Evolutionary conservation across 2,888 invertebrate species (phyloP).

Genomic region (Ypsolopha scabrella): DNA sequence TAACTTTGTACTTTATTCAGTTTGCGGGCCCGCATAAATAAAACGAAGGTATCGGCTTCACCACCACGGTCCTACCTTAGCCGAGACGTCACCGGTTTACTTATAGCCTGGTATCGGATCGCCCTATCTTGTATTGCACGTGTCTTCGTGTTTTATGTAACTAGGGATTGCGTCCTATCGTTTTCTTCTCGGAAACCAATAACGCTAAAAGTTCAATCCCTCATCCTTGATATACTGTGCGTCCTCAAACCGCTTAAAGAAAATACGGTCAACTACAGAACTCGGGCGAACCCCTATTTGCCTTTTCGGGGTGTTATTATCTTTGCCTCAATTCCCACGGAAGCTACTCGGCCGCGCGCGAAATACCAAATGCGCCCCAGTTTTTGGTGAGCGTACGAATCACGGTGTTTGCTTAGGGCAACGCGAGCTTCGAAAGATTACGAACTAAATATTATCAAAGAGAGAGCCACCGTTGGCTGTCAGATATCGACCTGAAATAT

Average conservation of each 20-base stretch:
- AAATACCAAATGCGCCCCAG: slow-evolving; percentile 68
- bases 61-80: slow-evolving; percentile 21
- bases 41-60: slow-evolving; percentile 28
- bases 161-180: slow-evolving; percentile 44
- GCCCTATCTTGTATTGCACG: slow-evolving; percentile 27
- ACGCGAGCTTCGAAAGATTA: slow-evolving; percentile 45
- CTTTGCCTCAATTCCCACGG: slow-evolving; percentile 58
- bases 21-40: slow-evolving; percentile 62
- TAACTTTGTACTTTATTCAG: slow-evolving; percentile 51
- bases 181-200: slow-evolving; percentile 43
- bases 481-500: slow-evolving; percentile 28
- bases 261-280: slow-evolving; percentile 56
- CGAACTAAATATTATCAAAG: slow-evolving; percentile 53
- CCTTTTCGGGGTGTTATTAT: slow-evolving; percentile 61
- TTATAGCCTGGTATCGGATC: slow-evolving; percentile 32
- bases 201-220: slow-evolving; percentile 39
- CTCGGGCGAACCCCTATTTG: slow-evolving; percentile 59
- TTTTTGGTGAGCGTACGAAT: slow-evolving; percentile 51
- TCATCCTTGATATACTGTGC: slow-evolving; percentile 39
- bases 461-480: slow-evolving; percentile 25
- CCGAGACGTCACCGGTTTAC: slow-evolving; percentile 20
- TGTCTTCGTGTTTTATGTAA: slow-evolving; percentile 37
- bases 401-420: slow-evolving; percentile 63
- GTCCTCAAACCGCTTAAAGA: slow-evolving; percentile 56
- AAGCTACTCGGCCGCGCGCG: slow-evolving; percentile 59